Percentiles rank a stretch among this genome's conserved stretches.
Conservation (phyloP, 2,113 vertebrate genomes). For the Enhydra lutris region DNA sequence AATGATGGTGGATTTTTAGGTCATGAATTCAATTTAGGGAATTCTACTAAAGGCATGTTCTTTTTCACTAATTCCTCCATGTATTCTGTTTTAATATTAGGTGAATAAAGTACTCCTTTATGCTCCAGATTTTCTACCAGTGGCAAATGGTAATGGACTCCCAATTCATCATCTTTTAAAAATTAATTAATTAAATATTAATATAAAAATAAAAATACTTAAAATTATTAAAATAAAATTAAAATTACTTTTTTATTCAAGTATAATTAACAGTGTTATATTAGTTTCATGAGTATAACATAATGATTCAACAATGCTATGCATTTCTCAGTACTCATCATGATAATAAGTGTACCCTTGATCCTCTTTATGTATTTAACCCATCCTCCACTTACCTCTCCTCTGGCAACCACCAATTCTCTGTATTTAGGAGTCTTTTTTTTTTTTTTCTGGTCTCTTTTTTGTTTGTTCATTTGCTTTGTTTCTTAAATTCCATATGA, state of each 20-base stretch:
- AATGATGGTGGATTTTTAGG: background rate
- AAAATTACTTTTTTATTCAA: background rate
- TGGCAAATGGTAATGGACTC: background rate
- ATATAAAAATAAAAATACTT: too few species aligned
- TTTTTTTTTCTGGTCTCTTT: background rate
- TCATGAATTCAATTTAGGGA: background rate
- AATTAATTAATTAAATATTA: background rate
- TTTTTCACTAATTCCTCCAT: background rate
- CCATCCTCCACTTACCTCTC: background rate
- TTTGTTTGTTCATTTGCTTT: background rate
- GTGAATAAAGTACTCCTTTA: background rate
- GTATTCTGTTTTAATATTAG: background rate
- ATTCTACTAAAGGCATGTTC: background rate
- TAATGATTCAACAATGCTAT: background rate
- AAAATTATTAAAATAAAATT: too few species aligned
- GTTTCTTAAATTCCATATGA: background rate
- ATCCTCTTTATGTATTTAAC: background rate
- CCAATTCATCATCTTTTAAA: background rate
- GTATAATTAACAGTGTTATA: background rate
- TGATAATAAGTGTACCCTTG: background rate
- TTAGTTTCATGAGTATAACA: background rate
- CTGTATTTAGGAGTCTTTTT: background rate
- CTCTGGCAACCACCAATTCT: background rate
- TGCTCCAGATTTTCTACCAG: background rate
- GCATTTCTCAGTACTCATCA: background rate